A percentile compares a stretch with the other conserved stretches of the same genome.
These are phyloP conservation scores for Marmota flaviventris DNA, from an alignment of 2,113 vertebrate species.

Conservation along the genomic window DNA sequence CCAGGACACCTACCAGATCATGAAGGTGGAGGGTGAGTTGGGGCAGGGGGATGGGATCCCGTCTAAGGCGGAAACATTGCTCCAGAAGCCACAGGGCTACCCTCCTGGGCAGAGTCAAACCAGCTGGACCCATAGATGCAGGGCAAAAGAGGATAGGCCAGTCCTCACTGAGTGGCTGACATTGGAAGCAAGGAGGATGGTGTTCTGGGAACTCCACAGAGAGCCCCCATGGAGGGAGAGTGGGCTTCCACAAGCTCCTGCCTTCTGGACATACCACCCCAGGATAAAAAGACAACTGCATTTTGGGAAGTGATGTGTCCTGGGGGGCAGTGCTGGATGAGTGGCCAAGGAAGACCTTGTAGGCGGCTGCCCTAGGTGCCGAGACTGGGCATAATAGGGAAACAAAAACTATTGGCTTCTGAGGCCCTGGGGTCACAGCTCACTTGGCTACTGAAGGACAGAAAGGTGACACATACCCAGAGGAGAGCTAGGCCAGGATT, in stretches of 20 bases:
- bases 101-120: not conserved
- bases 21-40: constrained; percentile 98
- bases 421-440: not conserved
- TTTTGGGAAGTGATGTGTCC: fast-evolving
- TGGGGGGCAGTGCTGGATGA: fast-evolving
- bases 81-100: not conserved
- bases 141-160: not conserved
- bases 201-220: no score
- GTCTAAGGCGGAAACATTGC: not conserved
- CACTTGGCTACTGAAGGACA: fast-evolving
- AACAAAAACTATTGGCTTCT: not conserved
- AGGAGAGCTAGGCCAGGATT: not conserved
- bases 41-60: not conserved
- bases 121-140: fast-evolving
- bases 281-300: fast-evolving
- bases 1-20: constrained; percentile 99
- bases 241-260: no score
- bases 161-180: not conserved
- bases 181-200: fast-evolving
- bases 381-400: not conserved
- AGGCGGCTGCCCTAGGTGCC: fast-evolving
- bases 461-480: not conserved
- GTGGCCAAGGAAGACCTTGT: not conserved
- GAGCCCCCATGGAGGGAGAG: fast-evolving
- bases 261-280: not conserved